Percentiles rank a stretch among this genome's conserved stretches.
These are phyloP conservation scores for Stichopus horrens DNA, from an alignment of 53 echinoderm and acorn worm genomes.

Conservation along the genomic window DNA sequence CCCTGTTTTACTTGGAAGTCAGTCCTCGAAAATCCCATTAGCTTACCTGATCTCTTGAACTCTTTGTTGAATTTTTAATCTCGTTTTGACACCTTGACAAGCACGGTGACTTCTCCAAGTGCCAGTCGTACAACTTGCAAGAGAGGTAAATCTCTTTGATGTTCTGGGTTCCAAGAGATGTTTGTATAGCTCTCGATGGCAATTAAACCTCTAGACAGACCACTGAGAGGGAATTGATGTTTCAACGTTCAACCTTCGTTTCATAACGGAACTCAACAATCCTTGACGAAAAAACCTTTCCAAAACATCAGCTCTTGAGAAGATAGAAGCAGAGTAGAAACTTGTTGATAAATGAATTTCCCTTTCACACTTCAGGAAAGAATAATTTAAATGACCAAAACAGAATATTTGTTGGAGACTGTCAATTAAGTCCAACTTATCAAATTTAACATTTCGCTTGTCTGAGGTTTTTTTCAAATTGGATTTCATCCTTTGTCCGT, in stretches of 20 bases:
- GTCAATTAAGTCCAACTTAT: too few species aligned
- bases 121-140: not conserved
- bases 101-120: not conserved
- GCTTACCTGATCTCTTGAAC: not conserved
- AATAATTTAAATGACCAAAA: too few species aligned
- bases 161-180: not conserved
- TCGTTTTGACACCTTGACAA: not conserved
- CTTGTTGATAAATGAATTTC: too few species aligned
- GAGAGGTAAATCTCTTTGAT: not conserved
- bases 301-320: too few species aligned
- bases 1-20: not conserved
- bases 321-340: too few species aligned
- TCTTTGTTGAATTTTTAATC: not conserved
- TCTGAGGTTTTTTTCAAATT: too few species aligned
- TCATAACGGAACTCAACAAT: not conserved
- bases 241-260: not conserved
- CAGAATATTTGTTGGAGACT: too few species aligned
- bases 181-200: not conserved
- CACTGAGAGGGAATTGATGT: not conserved
- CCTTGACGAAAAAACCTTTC: too few species aligned
- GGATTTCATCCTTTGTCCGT: too few species aligned
- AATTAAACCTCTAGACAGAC: not conserved
- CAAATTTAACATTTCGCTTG: too few species aligned
- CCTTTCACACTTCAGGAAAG: too few species aligned
- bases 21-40: not conserved